Evolutionary conservation across 1,140 invertebrate species (phyloP), one percentile per base, ranked within the genome.

Genomic region (Bilobella aurantiaca): DNA sequence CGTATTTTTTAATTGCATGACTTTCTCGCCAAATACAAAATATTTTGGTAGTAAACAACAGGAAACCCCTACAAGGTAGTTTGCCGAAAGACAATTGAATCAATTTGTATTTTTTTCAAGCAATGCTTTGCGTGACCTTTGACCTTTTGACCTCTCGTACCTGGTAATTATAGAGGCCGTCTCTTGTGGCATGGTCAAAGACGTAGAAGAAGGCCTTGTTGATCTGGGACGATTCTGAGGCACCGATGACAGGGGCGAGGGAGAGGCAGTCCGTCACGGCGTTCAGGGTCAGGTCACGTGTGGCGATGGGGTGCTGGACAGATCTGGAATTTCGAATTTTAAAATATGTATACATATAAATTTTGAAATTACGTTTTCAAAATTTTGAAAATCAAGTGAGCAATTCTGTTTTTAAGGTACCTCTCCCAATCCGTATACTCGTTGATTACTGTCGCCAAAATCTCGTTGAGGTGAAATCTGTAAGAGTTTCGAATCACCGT

Each of bases 371-470:
- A n/a, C n/a, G n/a, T n/a, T n/a, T n/a, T n/a, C n/a, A n/a, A n/a
- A n/a, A n/a, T n/a, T n/a, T n/a, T n/a, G n/a, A n/a, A n/a, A n/a
- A n/a, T n/a, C n/a, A n/a, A n/a, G n/a, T n/a, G n/a, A n/a, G n/a
- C n/a, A n/a, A n/a, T n/a, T n/a, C n/a, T n/a, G n/a, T n/a, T n/a
- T n/a, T n/a, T n/a, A n/a, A n/a, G n/a, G n/a, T n/a, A 72, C 76
- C 89, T 81, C 75, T 95, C 91, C 94, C 94, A 97, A 76, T 97
- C 92, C 12, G 92, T 96, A 75, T 99, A 99, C 74, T 98, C 93
- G 75, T 98, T 97, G 37, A 96, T 88, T 27, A 93, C 87, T 42
- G 95, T 96, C 74, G 95, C 93, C 79, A 94, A 95, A 76, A 98
- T 96, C 78, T 98, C 94, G 73, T 92, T 93, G 68, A 96, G 82